Conservation (phyloP, 2,797 vertebrate species). For the Rhinella marina region DNA sequence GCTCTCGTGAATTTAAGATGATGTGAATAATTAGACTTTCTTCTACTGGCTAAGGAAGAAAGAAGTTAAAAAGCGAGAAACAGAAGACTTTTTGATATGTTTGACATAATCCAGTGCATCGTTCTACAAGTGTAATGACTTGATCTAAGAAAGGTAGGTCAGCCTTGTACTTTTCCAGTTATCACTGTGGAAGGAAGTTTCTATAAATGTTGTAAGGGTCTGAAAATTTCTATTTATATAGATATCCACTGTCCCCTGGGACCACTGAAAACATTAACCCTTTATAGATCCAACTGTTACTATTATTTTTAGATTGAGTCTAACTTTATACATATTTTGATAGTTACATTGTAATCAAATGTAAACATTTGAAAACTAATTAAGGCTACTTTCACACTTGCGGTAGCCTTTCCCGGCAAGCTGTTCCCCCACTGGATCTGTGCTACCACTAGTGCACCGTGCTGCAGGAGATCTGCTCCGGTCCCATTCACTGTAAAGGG, state of each 20-base stretch:
- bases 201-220: constrained; percentile 4
- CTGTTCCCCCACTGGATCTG: too few relatives aligned
- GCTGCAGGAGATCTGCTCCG: too few relatives aligned
- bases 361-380: background rate
- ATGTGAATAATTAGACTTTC: constrained; percentile 49
- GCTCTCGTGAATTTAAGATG: constrained; percentile 33
- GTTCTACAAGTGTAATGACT: constrained; percentile 50
- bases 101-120: constrained; percentile 45
- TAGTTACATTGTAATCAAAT: background rate
- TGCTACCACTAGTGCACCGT: too few relatives aligned
- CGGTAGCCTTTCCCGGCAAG: too few relatives aligned
- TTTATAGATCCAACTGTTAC: too few relatives aligned
- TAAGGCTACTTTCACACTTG: background rate
- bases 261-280: background rate
- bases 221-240: constrained; percentile 19
- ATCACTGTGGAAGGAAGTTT: constrained; percentile 15
- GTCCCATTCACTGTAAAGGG: too few relatives aligned
- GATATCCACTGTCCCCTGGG: background rate
- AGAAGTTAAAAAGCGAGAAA: constrained; percentile 35
- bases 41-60: constrained; percentile 23
- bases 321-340: background rate
- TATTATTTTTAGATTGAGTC: background rate
- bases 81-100: constrained; percentile 48
- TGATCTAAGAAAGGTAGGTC: constrained; percentile 45
- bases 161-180: constrained; percentile 17